Evolutionary conservation across 1,140 invertebrate genomes (phyloP).

Genomic region (Heliconius eleuchia): DNA sequence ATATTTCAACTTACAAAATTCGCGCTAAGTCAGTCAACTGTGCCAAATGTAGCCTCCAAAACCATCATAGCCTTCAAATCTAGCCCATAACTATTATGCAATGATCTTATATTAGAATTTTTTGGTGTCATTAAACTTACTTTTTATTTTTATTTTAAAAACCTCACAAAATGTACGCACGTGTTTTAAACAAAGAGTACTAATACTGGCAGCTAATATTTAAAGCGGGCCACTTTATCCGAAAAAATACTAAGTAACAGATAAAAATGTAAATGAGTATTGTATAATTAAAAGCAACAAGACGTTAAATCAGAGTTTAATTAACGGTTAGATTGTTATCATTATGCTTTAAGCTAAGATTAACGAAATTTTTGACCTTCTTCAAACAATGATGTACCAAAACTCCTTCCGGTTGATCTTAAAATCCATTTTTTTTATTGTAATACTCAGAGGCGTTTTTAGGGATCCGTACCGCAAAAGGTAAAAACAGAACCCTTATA

Average conservation of each 20-base stretch:
- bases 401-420: conserved; percentile 24
- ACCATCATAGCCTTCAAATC: background rate
- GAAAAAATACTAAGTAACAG: conserved; percentile 39
- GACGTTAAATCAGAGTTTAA: conserved; percentile 53
- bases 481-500: too few relatives aligned
- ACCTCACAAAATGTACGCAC: background rate
- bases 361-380: conserved; percentile 48
- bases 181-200: background rate
- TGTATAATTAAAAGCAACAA: conserved; percentile 51
- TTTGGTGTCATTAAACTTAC: background rate
- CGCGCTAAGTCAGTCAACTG: too few relatives aligned
- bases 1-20: too few relatives aligned
- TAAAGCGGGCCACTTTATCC: background rate
- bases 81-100: background rate
- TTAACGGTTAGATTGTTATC: conserved; percentile 62
- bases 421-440: background rate
- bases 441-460: background rate
- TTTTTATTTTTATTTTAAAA: background rate
- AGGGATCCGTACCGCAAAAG: background rate
- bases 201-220: background rate
- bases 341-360: conserved; percentile 42
- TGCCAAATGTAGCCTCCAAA: too few relatives aligned
- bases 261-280: conserved; percentile 44
- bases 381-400: conserved; percentile 23
- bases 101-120: background rate